A percentile compares a stretch with the other conserved stretches of the same genome.
phyloP scores from a whole-genome alignment of 2,113 vertebrate genomes.

The Misgurnus anguillicaudatus region DNA sequence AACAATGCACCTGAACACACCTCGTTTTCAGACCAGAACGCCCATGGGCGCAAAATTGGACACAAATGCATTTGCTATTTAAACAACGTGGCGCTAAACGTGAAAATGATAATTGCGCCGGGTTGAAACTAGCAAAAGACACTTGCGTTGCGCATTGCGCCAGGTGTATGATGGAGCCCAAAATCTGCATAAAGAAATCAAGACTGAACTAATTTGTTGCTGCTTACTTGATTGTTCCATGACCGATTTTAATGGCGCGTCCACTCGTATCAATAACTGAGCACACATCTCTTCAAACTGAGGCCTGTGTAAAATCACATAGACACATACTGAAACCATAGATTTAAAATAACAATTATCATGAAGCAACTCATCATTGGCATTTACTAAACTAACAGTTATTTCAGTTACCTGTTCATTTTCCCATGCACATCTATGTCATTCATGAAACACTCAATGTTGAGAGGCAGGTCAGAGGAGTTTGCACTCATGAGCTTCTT shows the following conservation, averaged over 20 bases:
- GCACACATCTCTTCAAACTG: slow-evolving; percentile 89
- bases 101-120: no score
- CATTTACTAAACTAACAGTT: no score
- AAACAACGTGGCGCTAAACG: no score
- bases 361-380: no score
- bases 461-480: slow-evolving; percentile 90
- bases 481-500: slow-evolving; percentile 99
- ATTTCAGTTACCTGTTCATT: slow-evolving; percentile 86
- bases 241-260: slow-evolving; percentile 84
- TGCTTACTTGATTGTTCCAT: slow-evolving; percentile 91
- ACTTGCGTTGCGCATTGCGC: no score
- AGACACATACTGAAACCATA: background rate
- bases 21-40: no score
- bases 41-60: no score
- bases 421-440: slow-evolving; percentile 92
- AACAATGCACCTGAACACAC: no score
- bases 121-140: no score
- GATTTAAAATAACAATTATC: background rate
- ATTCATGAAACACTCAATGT: slow-evolving; percentile 96
- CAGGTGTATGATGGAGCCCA: no score
- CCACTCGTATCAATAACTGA: slow-evolving; percentile 82
- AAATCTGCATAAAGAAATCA: background rate
- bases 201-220: background rate
- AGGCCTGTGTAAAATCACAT: slow-evolving; percentile 68
- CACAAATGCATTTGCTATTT: no score